These are phyloP conservation scores for Cinclus mexicanus DNA, from an alignment of 2,113 vertebrate species.

Conservation along the genomic window DNA sequence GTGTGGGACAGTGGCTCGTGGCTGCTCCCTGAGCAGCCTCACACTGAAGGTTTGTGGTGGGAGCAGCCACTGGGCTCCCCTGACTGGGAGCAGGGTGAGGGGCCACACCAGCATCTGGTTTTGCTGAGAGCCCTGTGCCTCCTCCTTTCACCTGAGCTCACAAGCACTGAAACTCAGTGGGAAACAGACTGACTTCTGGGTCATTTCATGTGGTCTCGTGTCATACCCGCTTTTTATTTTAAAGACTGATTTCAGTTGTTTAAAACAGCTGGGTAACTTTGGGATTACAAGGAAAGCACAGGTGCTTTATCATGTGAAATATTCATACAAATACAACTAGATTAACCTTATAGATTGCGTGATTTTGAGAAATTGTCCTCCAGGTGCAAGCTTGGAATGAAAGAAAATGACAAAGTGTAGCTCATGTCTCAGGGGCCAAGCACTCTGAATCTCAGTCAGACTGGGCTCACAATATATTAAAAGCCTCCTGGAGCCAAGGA, in stretches of 20 bases:
- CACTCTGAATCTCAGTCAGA: background rate
- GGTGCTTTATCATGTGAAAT: background rate
- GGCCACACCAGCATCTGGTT: too few species aligned
- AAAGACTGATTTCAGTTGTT: background rate
- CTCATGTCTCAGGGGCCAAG: background rate
- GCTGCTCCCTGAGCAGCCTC: background rate
- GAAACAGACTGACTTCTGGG: background rate
- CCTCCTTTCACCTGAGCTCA: background rate
- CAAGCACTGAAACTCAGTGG: background rate
- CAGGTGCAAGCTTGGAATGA: background rate
- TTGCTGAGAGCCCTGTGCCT: background rate
- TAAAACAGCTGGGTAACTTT: background rate
- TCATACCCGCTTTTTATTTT: background rate
- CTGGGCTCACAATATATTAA: background rate
- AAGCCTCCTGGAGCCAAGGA: background rate
- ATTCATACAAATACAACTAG: background rate
- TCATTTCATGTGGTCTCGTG: background rate
- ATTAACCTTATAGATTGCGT: background rate
- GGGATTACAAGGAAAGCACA: background rate
- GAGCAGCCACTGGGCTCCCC: rapidly evolving
- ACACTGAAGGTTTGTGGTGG: rapidly evolving
- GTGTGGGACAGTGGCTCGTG: rapidly evolving
- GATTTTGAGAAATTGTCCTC: background rate
- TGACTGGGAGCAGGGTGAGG: rapidly evolving
- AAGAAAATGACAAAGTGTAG: background rate